Base-by-base conservation (phyloP, 2,113 vertebrate species). In the Sebastes fasciatus region DNA sequence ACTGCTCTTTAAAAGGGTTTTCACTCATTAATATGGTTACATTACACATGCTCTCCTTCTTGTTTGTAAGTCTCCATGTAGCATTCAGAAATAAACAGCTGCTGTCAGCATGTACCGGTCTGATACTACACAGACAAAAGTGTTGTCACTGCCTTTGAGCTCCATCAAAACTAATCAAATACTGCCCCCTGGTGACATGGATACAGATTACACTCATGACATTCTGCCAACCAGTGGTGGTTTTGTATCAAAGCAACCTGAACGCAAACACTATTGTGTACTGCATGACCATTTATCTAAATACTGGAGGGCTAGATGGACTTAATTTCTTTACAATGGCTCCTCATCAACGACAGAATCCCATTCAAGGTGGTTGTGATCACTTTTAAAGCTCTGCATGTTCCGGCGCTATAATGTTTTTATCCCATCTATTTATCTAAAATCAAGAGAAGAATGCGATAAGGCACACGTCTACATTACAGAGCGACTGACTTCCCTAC, bases 111-210 rank as follows among this genome's bases (percentile, higher is more conserved):
- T 63, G 49, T 48, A 17, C 26, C 49, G 19, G 8, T 72, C 26
- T 64, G 55, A 10, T 10, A 8, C 5, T 52, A 69, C 19, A 74
- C 17, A 34, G 40, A 17, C 23, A 57, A 10, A 34, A 77, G n/a
- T 48, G 12, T 4, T 48, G 1, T 23, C 12, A 2, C 70, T 70
- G 17, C 26, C 5, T 13, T 57, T 14, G 64, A 21, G 63, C 6
- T 1, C 8, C 49, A 16, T 13, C 42, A 80, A 73, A 77, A 7
- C n/a, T 79, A 63, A 77, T 82, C 26, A 70, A 87, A 84, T 19
- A 89, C 88, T 93, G 93, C 85, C 93, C 93, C 89, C 94, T 92
- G 72, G 69, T 93, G 94, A 69, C 16, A 14, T 5, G 5, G 7
- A 51, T 21, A 17, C 63, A 6, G 61, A 73, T 26, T 60, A 80